Conservation (phyloP, 2,888 invertebrate species). For the Watsonalla binaria region DNA sequence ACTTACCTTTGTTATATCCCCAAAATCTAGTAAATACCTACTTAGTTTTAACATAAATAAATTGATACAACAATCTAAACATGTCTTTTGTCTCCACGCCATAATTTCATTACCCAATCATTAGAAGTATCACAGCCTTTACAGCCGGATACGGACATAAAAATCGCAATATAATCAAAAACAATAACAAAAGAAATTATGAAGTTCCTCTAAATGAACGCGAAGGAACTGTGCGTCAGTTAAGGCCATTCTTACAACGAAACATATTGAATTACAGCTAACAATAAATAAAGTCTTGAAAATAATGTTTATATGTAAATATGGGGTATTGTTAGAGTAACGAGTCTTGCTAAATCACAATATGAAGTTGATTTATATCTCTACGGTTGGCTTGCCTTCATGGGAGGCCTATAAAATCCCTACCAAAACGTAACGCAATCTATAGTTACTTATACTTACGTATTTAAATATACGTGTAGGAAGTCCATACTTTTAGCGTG, state of each 20-base stretch:
- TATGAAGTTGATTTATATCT: conserved; percentile 78
- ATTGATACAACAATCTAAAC: too few relatives aligned
- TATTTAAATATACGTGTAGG: neutral
- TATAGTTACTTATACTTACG: conserved; percentile 3
- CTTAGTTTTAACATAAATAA: too few relatives aligned
- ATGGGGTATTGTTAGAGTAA: conserved; percentile 80
- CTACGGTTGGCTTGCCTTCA: conserved; percentile 70
- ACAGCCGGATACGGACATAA: neutral
- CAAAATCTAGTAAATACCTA: too few relatives aligned
- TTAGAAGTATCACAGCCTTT: too few relatives aligned
- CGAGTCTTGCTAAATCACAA: conserved; percentile 81
- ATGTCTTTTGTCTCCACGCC: too few relatives aligned
- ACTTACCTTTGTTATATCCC: too few relatives aligned
- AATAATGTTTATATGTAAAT: conserved; percentile 78
- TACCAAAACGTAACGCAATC: conserved; percentile 24
- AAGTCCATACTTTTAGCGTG: neutral
- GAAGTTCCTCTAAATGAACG: neutral
- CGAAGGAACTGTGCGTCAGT: conserved; percentile 24
- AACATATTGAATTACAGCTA: conserved; percentile 46
- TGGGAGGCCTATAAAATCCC: conserved; percentile 71
- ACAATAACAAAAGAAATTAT: neutral
- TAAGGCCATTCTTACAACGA: conserved; percentile 32
- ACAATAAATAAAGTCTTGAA: conserved; percentile 61
- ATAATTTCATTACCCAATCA: too few relatives aligned
- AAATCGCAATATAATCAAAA: neutral